Conservation (phyloP, 2,797 vertebrate genomes). For the Enteromius afrohamiltoni region DNA sequence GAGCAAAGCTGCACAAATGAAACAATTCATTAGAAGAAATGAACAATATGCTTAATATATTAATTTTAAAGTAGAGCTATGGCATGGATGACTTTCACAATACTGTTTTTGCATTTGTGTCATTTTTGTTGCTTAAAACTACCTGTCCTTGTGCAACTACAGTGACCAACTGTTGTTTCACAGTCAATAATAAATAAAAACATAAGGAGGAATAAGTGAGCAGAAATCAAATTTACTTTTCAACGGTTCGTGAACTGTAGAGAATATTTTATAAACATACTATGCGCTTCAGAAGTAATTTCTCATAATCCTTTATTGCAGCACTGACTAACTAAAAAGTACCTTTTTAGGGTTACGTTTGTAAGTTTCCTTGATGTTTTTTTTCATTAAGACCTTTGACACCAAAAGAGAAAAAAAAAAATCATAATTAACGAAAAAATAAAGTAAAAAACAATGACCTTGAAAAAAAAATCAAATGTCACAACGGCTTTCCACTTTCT, state of each 20-base stretch:
- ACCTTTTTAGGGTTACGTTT: not conserved
- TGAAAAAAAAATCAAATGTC: conserved; percentile 22
- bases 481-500: not conserved
- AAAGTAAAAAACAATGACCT: conserved; percentile 3
- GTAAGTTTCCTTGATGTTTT: not conserved
- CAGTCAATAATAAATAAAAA: not conserved
- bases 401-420: not conserved
- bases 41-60: not conserved
- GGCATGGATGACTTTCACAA: not conserved
- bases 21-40: not conserved
- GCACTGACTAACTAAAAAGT: not conserved
- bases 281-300: not conserved
- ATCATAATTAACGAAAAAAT: not conserved
- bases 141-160: not conserved
- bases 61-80: not conserved
- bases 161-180: not conserved
- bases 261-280: not conserved
- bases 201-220: not conserved
- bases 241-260: not conserved
- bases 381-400: not conserved
- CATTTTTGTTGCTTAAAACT: not conserved
- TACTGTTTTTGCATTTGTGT: not conserved
- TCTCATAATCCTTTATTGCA: not conserved
- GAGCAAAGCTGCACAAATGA: not conserved
- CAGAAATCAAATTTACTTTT: not conserved